Percentiles rank a stretch among this genome's conserved stretches.
These are phyloP conservation scores for Neodiprion fabricii DNA, from an alignment of 1,140 invertebrate genomes.

Conservation along the genomic window DNA sequence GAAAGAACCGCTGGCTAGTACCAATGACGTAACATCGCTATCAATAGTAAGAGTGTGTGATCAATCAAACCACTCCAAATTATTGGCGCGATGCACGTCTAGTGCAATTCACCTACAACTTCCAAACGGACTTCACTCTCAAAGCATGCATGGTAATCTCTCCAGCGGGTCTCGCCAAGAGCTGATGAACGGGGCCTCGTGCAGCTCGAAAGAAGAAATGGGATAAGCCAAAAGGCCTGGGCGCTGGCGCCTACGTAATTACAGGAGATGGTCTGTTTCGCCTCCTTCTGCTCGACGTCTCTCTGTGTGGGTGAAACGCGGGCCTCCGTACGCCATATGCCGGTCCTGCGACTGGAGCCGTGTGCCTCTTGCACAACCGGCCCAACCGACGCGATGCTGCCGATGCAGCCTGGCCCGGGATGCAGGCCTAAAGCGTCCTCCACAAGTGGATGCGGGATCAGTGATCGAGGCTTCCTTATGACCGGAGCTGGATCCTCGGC, in stretches of 20 bases:
- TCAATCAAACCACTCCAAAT: too few species aligned
- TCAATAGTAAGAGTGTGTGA: too few species aligned
- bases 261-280: not conserved
- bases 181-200: too few species aligned
- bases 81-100: too few species aligned
- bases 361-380: conserved; percentile 32
- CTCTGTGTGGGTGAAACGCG: conserved; percentile 1
- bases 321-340: conserved; percentile 42
- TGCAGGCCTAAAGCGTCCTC: conserved; percentile 24
- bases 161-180: too few species aligned
- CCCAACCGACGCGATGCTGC: conserved; percentile 15
- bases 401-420: not conserved
- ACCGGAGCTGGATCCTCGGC: conserved; percentile 13
- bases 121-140: too few species aligned
- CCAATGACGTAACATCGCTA: too few species aligned
- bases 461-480: not conserved
- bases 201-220: not conserved
- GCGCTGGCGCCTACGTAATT: not conserved
- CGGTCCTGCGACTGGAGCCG: conserved; percentile 29
- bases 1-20: too few species aligned
- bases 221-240: conserved; percentile 1
- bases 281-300: not conserved
- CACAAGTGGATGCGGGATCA: conserved; percentile 21
- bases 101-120: too few species aligned
- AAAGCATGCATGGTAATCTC: too few species aligned